Base-by-base conservation (phyloP, 1,140 invertebrate species). In the Steinernema feltiae region DNA sequence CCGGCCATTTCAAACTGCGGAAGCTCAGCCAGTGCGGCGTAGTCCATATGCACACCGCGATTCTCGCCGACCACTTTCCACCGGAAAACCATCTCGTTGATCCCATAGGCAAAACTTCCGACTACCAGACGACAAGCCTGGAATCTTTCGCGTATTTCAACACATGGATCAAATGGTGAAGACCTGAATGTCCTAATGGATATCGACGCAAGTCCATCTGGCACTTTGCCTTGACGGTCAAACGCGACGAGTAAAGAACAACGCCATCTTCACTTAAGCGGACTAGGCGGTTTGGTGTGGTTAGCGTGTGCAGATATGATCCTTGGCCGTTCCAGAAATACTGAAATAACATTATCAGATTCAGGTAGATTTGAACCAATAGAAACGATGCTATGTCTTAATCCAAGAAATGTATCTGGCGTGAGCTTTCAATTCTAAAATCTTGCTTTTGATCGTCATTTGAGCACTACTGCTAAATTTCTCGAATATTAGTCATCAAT, bases 201-300 rank as follows among this genome's bases (percentile, higher is more conserved):
- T 97, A 98, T 85, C 93, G 93, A 80, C 92, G 90, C 32, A 98
- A 88, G 83, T 94, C 92, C 95, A 98, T 98, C 1, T 93, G 93
- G 88, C 95, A 98, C 78, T 92, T 94, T 0, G 95, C 94, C 88
- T 95, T 94, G 74, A 98, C 94, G 17, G 95, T 97, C 83, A 97
- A 88, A 86, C 95, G 95, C 87, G 87, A 80, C 0, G 94, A 97
- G 87, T 96, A 96, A 18, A 96, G 89, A 78, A 98, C 93, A 79
- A 93, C 92, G 0, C 95, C 95, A 82, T 96, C 92, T 85, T 88
- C 80, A 35, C 89, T 83, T 17, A 88, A 83, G 63, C 87, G 76
- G 17, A 88, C 82, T 48, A 88, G 82, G 76, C 86, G 86, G 81
- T 88, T 88, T 15, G 86, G 84, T 30, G 83, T 83, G 1, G 87